Base-by-base conservation (phyloP, 2,888 invertebrate species). In the Synanthedon myopaeformis region DNA sequence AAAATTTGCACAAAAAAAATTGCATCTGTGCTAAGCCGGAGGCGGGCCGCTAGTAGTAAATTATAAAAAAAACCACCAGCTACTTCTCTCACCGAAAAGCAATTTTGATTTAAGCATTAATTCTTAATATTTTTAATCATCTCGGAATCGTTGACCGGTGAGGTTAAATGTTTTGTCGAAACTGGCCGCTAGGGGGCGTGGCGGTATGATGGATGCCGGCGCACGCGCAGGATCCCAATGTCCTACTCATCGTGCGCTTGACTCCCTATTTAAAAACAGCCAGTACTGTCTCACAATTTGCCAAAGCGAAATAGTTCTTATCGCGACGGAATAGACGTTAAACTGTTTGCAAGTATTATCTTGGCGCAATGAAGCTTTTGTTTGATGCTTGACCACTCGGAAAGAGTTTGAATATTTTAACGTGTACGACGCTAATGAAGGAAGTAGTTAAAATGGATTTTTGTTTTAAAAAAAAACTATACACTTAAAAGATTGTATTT, bases 181-280 rank as follows among this genome's bases (percentile, higher is more conserved):
- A 63, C 63, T 55, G 58, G 64, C 67, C 65, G 67, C 64, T 57
- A 59, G 66, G 62, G 74, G 84, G 84, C 83, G 84, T 75, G 84
- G 82, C 58, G 52, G 70, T 54, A 61, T 82, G 85, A 84, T 85
- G 80, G 82, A 84, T 85, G 80, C 65, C 65, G 57, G 65, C 70
- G 69, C 69, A 62, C 58, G 66, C n/a, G 45, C 45, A 45, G n/a
- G 45, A 45, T 45, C 14, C 10, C 13, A 45, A 45, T 45, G 45
- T 45, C 45, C 6, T 45, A 45, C 45, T 13, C 45, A 14, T 13
- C 45, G 45, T 45, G 14, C 14, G n/a, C 45, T 45, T 45, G 14
- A 45, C 45, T 45, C 45, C 45, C 45, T 45, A 45, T 45, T 45
- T 13, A n/a, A 45, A 14, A 45, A 3, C 14, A 14, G 14, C 45